Base-by-base conservation (phyloP, 2,113 vertebrate species). In the Albula goreensis region DNA sequence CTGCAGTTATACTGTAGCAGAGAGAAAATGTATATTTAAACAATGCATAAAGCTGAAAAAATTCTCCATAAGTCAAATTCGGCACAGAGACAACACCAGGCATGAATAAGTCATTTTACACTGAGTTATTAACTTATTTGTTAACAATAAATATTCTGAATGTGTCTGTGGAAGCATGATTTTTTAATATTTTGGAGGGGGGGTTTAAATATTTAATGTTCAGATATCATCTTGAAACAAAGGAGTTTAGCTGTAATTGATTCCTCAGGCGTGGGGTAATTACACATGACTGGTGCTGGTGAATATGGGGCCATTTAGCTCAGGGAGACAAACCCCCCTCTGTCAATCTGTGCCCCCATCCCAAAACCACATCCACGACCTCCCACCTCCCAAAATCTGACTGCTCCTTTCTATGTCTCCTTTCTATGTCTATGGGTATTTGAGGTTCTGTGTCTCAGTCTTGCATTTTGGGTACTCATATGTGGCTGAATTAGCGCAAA, bases 81-180 rank as follows among this genome's bases (percentile, higher is more conserved):
- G 83, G 90, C 89, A 31, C 60, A 1, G 87, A 93, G 89, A 84
- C 84, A 88, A 87, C 80, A 88, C 83, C 86, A 85, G 77, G 82
- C 91, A 94, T 93, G 92, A 94, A 95, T 94, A 92, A 95, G 89
- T 94, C 89, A 95, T 94, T 90, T 3, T 81, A 84, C 89, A 85
- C 77, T 2, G 89, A 93, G 91, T 94, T 94, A 94, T 94, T 93
- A 94, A 94, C 91, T 93, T 94, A 95, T 94, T 95, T 95, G 94
- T 94, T 95, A 93, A 94, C 93, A 95, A 93, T 93, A 95, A 95
- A 95, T 95, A 94, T 94, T 94, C 93, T 86, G 91, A 88, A 92
- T 89, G 90, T 91, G 91, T 94, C 93, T 90, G 93, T 89, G 91
- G 90, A 92, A 93, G 92, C 91, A 89, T 88, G 91, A 88, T 90